A percentile compares a stretch with the other conserved stretches of the same genome.
phyloP scores from a whole-genome alignment of 2,888 invertebrate genomes.

The Cerastis rubricosa region DNA sequence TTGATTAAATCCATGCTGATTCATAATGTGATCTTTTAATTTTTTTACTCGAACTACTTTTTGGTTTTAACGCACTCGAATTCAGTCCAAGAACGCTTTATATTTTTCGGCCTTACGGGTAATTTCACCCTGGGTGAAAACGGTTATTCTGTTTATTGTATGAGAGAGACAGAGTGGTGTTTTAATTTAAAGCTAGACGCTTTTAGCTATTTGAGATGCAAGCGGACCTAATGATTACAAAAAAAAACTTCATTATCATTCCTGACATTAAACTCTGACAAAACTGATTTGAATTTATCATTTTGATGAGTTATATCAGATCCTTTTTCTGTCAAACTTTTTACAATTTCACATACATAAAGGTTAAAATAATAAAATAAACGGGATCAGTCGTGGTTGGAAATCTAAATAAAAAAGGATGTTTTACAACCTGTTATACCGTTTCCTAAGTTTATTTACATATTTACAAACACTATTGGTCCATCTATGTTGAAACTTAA shows the following conservation, averaged over 20 bases:
- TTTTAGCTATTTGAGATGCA: background rate
- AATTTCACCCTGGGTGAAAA: background rate
- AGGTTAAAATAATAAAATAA: conserved; percentile 36
- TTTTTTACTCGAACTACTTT: background rate
- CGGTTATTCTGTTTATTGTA: background rate
- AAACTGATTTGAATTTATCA: conserved; percentile 3
- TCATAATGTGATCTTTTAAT: background rate
- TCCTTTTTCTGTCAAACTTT: background rate
- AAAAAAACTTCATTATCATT: background rate
- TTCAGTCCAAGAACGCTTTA: background rate
- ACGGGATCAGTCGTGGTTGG: conserved; percentile 76
- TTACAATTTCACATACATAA: conserved; percentile 6
- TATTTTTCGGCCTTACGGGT: background rate
- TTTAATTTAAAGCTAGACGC: background rate
- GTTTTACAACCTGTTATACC: conserved; percentile 84
- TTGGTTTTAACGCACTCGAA: background rate
- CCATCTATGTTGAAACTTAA: conserved; percentile 85
- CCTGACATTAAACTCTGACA: background rate
- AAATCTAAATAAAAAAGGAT: conserved; percentile 72
- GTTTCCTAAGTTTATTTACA: conserved; percentile 86
- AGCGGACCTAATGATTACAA: background rate
- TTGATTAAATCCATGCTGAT: background rate
- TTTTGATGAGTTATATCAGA: conserved; percentile 3
- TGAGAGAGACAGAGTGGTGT: background rate
- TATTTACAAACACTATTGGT: conserved; percentile 90